Evolutionary conservation across 2,888 invertebrate species (phyloP).

Genomic region (Pristionchus exspectatus): DNA sequence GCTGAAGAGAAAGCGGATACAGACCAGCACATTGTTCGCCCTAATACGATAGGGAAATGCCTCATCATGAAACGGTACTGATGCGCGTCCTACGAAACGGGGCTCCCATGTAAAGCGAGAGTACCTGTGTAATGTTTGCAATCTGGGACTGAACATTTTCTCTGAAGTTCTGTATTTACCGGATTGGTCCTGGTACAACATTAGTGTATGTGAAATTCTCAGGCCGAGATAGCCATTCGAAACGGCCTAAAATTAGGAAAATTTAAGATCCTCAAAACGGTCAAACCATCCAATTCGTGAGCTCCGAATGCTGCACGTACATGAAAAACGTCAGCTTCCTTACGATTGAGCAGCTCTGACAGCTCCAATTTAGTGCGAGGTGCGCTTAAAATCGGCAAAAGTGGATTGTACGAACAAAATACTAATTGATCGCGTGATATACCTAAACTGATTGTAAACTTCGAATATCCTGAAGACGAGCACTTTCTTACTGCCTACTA

Average conservation of each 20-base stretch:
- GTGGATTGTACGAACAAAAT: not conserved
- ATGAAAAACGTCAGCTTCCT: not conserved
- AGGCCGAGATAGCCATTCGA: not conserved
- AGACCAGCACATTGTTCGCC: conserved; percentile 31
- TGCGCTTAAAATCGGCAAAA: too few relatives aligned
- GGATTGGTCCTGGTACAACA: not conserved
- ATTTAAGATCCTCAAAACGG: not conserved
- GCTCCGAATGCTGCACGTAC: not conserved
- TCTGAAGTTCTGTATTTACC: too few relatives aligned
- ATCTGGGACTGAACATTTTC: too few relatives aligned
- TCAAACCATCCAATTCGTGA: not conserved
- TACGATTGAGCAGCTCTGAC: not conserved
- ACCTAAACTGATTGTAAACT: conserved; percentile 1
- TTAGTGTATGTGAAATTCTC: not conserved
- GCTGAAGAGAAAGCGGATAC: too few relatives aligned
- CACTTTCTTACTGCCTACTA: not conserved
- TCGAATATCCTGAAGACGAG: conserved; percentile 50
- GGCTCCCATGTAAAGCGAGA: conserved; percentile 41
- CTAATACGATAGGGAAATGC: conserved; percentile 41
- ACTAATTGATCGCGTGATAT: accelerated
- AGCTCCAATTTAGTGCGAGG: conserved; percentile 11
- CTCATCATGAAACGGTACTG: conserved; percentile 41
- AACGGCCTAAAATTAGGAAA: not conserved
- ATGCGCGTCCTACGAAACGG: not conserved
- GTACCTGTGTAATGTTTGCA: not conserved